Evolutionary conservation across 2,888 invertebrate genomes (phyloP), one percentile per base, ranked within the genome.

Genomic region (Nycteola revayana): DNA sequence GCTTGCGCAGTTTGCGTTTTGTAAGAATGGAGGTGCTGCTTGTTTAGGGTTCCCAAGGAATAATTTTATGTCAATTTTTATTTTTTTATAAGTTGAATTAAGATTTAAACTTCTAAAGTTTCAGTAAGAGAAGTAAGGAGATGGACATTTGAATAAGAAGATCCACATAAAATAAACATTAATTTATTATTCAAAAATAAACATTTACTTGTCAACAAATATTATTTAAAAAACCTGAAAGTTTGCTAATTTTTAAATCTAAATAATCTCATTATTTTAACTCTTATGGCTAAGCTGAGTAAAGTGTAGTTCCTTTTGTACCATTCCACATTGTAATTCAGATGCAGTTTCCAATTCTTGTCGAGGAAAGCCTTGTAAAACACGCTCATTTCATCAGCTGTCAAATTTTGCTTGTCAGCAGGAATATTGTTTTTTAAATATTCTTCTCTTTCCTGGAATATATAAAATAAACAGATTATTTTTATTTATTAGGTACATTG

Each of bases 341-440:
- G 78, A 73, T 97, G 96, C 0, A 84, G 75, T 53, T 90, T 90
- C 92, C 94, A 94, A 72, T 96, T 95, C 65, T 94, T 93, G 72
- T 96, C 95, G 7, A 97, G 84, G 72, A 97, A 97, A 28, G 90
- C 78, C 82, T 95, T 96, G 68, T 97, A 97, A 78, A 97, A 97
- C 10, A 93, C 92, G 58, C 96, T 96, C 94, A 97, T 94, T 77
- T 95, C 94, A 78, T 96, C 95, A 1, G 95, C 93, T 2, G 92
- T 91, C 10, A 94, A 70, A 24, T 90, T 91, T 32, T 89, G 82
- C 49, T 90, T 81, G 4, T 81, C 70, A 31, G 84, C 82, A 26
- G 89, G 88, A 8, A 84, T 46, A 33, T 88, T 81, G 21, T 77
- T 72, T 46, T 82, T 78, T 2, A 93, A 67, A 59, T 91, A 93